These are phyloP conservation scores for Orientallactaga bullata DNA, from an alignment of 2,113 vertebrate genomes.

Conservation along the genomic window DNA sequence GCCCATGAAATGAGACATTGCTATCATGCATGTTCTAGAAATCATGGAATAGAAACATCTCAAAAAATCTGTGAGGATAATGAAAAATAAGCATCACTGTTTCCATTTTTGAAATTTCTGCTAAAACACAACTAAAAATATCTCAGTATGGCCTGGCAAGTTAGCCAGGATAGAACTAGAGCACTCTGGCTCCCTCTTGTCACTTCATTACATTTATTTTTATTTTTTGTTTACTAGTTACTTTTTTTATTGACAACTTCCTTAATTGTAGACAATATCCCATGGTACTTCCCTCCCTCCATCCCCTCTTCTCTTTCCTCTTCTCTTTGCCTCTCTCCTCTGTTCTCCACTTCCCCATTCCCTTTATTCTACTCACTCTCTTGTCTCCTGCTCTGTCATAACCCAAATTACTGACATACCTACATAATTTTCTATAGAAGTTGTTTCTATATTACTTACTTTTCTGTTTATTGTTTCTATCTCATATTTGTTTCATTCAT, in stretches of 20 bases:
- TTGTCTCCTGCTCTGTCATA: not conserved
- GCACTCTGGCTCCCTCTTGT: not conserved
- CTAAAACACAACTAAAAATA: not conserved
- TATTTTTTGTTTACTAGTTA: too few species aligned
- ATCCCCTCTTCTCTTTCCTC: not conserved
- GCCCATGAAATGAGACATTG: not conserved
- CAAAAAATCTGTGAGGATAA: not conserved
- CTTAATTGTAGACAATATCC: too few species aligned
- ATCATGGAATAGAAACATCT: not conserved
- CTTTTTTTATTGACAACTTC: too few species aligned
- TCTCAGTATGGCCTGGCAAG: not conserved
- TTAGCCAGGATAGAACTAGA: too few species aligned
- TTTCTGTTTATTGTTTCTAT: not conserved
- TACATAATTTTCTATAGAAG: not conserved
- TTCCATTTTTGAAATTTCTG: not conserved
- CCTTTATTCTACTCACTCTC: not conserved
- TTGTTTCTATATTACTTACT: not conserved
- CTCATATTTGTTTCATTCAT: not conserved
- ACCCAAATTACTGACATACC: not conserved
- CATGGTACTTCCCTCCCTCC: not conserved
- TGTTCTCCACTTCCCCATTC: too few species aligned
- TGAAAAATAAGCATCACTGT: not conserved
- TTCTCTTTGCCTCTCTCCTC: not conserved
- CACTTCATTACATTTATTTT: fast-evolving
- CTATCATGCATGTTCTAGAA: not conserved